These are phyloP conservation scores for Tolypeutes matacus DNA, from an alignment of 2,797 vertebrate species.

Conservation along the genomic window DNA sequence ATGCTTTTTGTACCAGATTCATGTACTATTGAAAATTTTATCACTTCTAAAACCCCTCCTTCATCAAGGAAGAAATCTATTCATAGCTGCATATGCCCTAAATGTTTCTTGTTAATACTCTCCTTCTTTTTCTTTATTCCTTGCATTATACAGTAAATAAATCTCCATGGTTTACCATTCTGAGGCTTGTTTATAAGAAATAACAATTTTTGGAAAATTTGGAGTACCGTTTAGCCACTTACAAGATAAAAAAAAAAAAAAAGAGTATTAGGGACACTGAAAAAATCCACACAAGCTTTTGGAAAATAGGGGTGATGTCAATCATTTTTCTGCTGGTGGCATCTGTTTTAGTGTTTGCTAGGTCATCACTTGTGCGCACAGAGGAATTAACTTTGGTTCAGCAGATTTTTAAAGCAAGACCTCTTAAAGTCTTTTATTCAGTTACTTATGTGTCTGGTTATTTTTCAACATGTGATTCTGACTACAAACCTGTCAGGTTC, in stretches of 20 bases:
- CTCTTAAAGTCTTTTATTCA: neutral
- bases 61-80: neutral
- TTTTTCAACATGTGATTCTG: neutral
- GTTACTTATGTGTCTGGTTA: neutral
- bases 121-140: neutral
- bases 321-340: neutral
- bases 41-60: neutral
- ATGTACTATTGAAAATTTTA: neutral
- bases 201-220: neutral
- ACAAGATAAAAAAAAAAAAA: neutral
- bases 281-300: neutral
- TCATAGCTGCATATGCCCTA: neutral
- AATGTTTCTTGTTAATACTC: neutral
- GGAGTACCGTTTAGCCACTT: neutral
- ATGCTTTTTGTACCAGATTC: neutral
- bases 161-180: neutral
- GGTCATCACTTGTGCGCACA: neutral
- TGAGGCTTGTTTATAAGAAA: neutral
- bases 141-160: neutral
- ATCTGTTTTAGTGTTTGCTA: neutral
- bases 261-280: neutral
- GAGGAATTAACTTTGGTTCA: neutral
- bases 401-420: neutral
- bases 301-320: neutral
- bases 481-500: neutral